Base-by-base conservation (phyloP, 2,113 vertebrate species). In the Ophiodon elongatus region DNA sequence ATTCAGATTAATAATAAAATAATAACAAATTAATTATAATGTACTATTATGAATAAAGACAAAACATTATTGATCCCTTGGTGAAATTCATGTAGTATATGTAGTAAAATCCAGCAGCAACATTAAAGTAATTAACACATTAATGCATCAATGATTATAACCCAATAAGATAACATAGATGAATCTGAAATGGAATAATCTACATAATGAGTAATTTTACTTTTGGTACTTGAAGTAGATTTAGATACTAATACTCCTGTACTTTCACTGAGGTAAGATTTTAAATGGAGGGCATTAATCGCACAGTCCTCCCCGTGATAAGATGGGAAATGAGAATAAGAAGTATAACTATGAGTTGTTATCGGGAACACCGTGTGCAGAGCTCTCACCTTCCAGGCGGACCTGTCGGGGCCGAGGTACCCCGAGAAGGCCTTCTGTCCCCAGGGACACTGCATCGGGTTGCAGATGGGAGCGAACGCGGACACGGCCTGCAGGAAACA, bases 401-500 rank as follows among this genome's bases (percentile, higher is more conserved):
- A 94, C 76, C 95, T 77, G 79, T 99, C 97, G 25, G 96, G 54
- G 75, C 98, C 98, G 82, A 99, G 95, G 88, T 99, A 99, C 37
- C 97, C 97, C 0, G 91, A 76, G 33, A 99, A 97, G 50, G 96
- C 98, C 76, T 99, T 99, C 94, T 98, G 98, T 21, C 98, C 98
- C 98, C 98, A 99, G 37, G 96, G 95, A 80, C 97, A 99, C 92
- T 97, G 97, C 52, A 97, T 56, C 0, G 98, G 98, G 94, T 99
- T 99, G 94, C 98, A 99, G 95, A 99, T 96, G 71, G 98, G 97
- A 76, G 98, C 96, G 84, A 99, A 99, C 0, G 98, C 98, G 0
- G 98, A 99, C 9, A 98, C 97, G 0, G 97, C 95, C 98, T 97
- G 90, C 17, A 52, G 86, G 75, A 4, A 75, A 62, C 25, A 31